Evolutionary conservation across 2,888 invertebrate species (phyloP), one percentile per base, ranked within the genome.

Genomic region (Bombyx huttoni): DNA sequence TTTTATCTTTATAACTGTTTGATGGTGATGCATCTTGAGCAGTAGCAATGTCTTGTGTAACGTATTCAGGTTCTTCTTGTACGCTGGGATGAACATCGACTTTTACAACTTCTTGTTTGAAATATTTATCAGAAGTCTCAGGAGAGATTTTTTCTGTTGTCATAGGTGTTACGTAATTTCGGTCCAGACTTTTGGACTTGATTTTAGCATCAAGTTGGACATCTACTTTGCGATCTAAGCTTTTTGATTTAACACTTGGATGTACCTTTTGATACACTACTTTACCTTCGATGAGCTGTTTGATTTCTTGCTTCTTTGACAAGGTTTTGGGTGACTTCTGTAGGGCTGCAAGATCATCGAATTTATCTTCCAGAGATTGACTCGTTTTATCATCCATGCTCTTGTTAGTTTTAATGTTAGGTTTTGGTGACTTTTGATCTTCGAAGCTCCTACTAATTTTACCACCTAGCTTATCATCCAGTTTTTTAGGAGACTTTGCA

Each of bases 401-500:
- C 58, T 91, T 91, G 70, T 90, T 91, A 9, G 90, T 87, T 68
- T 91, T 91, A 51, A 80, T 89, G 51, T 78, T 88, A 0, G 89
- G 64, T 71, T 91, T 91, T 7, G 88, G 74, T 53, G 85, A 75
- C 50, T 91, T 90, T 60, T 81, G 87, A 59, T 91, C 91, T 62
- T 91, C 91, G 62, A 91, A 91, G 64, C 91, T 91, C 54, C 90
- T 88, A 65, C 91, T 91, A 8, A 85, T 81, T 67, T 91, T 91
- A 48, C 90, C 90, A 13, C 78, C 79, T 50, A 91, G 61, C 54
- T 90, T 91, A 52, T 89, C 90, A 62, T 94, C 93, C 7, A 93
- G 73, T 64, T 93, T 93, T 56, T 93, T 92, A 0, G 93, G 94
- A 3, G 93, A 92, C 68, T 94, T 94, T 0, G 94, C 93, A 62